These are phyloP conservation scores for Aepyceros melampus DNA, from an alignment of 2,113 vertebrate genomes.

Conservation along the genomic window DNA sequence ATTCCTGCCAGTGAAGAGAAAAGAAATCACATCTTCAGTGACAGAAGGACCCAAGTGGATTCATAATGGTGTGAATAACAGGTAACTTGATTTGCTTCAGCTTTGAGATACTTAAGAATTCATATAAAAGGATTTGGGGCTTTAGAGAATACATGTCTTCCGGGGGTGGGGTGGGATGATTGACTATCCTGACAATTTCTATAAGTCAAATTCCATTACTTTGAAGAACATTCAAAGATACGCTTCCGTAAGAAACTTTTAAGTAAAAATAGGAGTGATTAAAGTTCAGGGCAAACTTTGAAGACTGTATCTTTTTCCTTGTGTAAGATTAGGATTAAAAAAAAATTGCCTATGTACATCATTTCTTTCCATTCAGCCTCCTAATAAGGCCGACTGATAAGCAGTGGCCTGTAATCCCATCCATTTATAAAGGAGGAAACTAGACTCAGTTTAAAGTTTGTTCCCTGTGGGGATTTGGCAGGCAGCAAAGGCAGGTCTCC, in stretches of 20 bases:
- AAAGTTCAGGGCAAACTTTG: not conserved
- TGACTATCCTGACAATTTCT: not conserved
- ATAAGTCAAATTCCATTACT: not conserved
- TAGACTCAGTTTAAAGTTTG: not conserved
- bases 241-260: not conserved
- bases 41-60: not conserved
- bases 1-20: not conserved
- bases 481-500: not conserved
- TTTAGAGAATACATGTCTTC: not conserved
- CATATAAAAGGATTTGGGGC: not conserved
- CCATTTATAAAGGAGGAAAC: not conserved
- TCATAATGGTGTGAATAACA: not conserved
- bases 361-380: not conserved
- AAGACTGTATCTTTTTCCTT: not conserved
- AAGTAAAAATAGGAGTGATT: not conserved
- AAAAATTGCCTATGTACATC: not conserved
- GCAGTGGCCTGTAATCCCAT: fast-evolving
- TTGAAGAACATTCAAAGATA: not conserved
- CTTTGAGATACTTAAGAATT: not conserved
- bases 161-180: not conserved
- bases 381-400: fast-evolving
- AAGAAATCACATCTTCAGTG: not conserved
- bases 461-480: too few species aligned
- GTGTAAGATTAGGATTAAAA: not conserved
- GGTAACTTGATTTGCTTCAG: not conserved